Conservation (phyloP, 1,140 invertebrate species). For the Aphelenchoides besseyi region DNA sequence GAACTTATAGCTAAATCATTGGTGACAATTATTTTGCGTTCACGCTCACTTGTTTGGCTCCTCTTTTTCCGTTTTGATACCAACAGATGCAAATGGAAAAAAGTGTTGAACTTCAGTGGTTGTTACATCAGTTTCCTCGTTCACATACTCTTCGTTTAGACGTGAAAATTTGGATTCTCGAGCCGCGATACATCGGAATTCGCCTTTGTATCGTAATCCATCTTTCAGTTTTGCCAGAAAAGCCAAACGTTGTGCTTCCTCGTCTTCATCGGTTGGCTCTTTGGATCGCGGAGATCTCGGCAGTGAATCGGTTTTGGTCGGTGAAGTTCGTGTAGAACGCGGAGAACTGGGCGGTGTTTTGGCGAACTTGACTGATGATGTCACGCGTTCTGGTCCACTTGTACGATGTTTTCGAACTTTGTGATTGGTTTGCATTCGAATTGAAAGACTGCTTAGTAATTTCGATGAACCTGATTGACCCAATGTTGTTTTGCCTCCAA, state of each 20-base stretch:
- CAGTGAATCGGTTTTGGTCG: neutral
- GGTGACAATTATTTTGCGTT: no score
- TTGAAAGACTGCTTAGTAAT: no score
- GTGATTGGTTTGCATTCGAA: neutral
- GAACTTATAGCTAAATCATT: conserved; percentile 7
- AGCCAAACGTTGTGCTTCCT: neutral
- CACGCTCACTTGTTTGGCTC: neutral
- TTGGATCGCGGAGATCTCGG: neutral
- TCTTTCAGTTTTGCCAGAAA: neutral
- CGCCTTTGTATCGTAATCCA: neutral
- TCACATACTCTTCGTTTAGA: conserved; percentile 1
- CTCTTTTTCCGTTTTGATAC: neutral
- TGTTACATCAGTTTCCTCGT: neutral
- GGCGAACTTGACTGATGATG: neutral
- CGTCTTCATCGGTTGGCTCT: neutral
- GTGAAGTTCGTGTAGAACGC: neutral
- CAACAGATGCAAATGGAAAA: neutral
- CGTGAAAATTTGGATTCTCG: conserved; percentile 4
- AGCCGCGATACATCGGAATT: neutral
- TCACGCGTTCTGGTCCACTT: neutral
- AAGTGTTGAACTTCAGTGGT: neutral
- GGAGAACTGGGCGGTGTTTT: neutral
- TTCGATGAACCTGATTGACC: no score
- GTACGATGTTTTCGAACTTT: neutral
- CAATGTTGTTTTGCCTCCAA: no score